Evolutionary conservation across 2,113 vertebrate species (phyloP), one percentile per base, ranked within the genome.

Genomic region (Kryptolebias marmoratus): DNA sequence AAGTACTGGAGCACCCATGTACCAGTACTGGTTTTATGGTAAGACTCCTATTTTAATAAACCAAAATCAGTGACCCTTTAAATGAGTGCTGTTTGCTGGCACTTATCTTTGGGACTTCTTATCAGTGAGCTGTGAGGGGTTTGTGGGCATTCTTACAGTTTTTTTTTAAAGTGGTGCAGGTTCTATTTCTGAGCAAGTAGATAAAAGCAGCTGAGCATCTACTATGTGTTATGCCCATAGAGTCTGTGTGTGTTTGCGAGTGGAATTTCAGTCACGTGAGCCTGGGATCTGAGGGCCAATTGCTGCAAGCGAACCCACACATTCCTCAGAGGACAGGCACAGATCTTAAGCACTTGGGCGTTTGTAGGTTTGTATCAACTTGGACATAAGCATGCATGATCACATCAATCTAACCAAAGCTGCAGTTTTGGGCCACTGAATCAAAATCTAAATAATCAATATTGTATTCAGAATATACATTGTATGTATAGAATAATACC

Each of bases 321-420:
- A 93, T 93, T 94, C 91, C 90, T 83, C 65, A 75, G 83, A 90
- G 88, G 88, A 90, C 88, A 88, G 80, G 84, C 84, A 90, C 77
- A 82, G 75, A 86, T 90, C 80, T 87, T 85, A 70, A 78, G 66
- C 61, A 30, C 55, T 77, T 60, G 50, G 71, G 61, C 66, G 68
- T 82, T 77, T 80, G 68, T 82, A 28, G 64, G 67, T 74, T 61
- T 81, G 67, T 32, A 50, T 36, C 32, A 62, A 54, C 59, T 53
- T 48, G 18, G 13, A 84, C 64, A 70, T 70, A 83, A 68, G 62
- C 75, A 74, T 80, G 72, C 78, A 63, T 50, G 58, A 72, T 54
- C 67, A 82, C 62, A 79, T 73, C 68, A 71, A 79, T 73, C 49
- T 39, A 48, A 71, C 12, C 22, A 55, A 60, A 74, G 76, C 73